Conservation (phyloP, 2,113 vertebrate genomes). For the Chinchilla lanigera region DNA sequence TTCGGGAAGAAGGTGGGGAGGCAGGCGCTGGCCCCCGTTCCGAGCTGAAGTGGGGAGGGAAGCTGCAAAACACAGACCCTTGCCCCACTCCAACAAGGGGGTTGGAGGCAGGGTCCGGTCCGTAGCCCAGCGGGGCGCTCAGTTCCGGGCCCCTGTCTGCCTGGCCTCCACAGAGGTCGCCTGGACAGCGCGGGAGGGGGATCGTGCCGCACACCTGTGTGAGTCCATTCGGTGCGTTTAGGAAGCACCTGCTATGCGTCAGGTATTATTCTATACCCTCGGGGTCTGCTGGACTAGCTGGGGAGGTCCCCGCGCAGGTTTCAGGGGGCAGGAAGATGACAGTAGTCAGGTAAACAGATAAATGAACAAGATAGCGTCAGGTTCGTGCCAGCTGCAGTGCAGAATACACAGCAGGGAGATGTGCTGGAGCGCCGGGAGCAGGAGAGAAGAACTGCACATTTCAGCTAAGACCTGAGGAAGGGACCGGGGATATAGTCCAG, state of each 20-base stretch:
- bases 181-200: background rate
- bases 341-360: background rate
- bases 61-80: background rate
- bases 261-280: background rate
- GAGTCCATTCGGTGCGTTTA: background rate
- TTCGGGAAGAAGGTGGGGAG: background rate
- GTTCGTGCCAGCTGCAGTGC: background rate
- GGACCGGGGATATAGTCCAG: too few species aligned
- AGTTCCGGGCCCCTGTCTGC: background rate
- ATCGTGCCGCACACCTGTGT: background rate
- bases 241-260: background rate
- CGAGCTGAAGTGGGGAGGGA: background rate
- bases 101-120: background rate
- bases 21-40: background rate
- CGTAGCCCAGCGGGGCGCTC: background rate
- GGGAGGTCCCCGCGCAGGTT: background rate
- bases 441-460: background rate
- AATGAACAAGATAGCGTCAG: background rate
- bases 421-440: background rate
- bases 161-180: background rate
- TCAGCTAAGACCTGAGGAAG: background rate
- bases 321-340: background rate
- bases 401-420: background rate
- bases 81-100: accelerated
- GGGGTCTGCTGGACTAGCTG: background rate